Evolutionary conservation across 2,113 vertebrate species (phyloP).

Genomic region (Pomatorhinus ruficollis): DNA sequence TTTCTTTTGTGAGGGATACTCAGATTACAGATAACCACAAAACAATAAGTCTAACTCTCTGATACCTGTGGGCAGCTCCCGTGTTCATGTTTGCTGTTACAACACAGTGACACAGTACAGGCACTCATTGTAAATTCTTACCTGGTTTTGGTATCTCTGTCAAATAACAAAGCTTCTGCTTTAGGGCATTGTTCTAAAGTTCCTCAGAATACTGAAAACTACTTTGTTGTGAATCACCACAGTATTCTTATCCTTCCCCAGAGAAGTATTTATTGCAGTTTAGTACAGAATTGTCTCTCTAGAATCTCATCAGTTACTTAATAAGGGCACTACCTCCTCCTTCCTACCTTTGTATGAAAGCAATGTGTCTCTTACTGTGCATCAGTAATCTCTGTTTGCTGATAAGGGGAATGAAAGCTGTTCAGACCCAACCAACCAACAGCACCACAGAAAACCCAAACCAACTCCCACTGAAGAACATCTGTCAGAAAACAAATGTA

Average conservation of each 20-base stretch:
- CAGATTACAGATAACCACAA: background rate
- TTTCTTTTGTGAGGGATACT: background rate
- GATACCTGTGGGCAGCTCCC: background rate
- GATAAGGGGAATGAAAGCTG: background rate
- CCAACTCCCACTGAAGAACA: background rate
- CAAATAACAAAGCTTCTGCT: background rate
- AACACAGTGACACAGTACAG: background rate
- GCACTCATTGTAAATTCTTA: background rate
- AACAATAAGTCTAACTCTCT: background rate
- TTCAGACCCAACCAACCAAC: background rate
- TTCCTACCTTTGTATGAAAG: background rate
- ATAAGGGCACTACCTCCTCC: background rate
- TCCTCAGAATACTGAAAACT: background rate
- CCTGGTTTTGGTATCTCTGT: background rate
- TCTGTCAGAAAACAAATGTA: background rate
- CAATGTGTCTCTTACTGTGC: background rate
- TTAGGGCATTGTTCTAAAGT: background rate
- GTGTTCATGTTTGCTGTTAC: background rate
- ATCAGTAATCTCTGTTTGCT: background rate
- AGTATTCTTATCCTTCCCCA: background rate
- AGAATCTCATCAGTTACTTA: background rate
- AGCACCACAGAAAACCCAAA: background rate
- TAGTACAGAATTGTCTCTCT: background rate
- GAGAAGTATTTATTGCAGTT: background rate
- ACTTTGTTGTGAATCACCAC: background rate